A percentile compares a stretch with the other conserved stretches of the same genome.
These are phyloP conservation scores for Gila orcuttii DNA, from an alignment of 2,113 vertebrate genomes.

Conservation along the genomic window DNA sequence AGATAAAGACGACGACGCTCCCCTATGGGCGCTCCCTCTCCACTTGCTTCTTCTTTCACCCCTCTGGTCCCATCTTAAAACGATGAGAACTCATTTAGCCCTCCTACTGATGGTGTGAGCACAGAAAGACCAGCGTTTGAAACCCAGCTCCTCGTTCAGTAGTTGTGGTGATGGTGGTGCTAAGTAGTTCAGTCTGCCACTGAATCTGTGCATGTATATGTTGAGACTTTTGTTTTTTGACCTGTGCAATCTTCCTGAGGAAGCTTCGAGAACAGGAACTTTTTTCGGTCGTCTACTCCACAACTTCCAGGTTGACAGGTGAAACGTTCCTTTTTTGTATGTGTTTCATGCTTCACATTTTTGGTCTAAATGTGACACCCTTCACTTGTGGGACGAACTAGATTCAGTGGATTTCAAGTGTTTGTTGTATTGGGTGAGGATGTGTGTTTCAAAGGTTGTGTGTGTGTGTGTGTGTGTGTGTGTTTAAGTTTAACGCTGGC, in stretches of 20 bases:
- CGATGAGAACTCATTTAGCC: constrained; percentile 38
- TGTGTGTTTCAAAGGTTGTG: neutral
- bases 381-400: constrained; percentile 66
- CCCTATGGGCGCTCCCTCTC: neutral
- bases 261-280: constrained; percentile 47
- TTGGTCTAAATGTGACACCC: constrained; percentile 68
- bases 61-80: constrained; percentile 41
- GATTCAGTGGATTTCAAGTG: constrained; percentile 63
- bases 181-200: constrained; percentile 70
- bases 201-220: constrained; percentile 79
- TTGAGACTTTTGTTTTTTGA: neutral
- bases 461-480: neutral
- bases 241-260: constrained; percentile 18
- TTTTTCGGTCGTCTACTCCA: constrained; percentile 66
- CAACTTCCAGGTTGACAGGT: constrained; percentile 70
- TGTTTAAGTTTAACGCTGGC: constrained; percentile 44
- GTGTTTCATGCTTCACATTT: constrained; percentile 24
- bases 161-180: constrained; percentile 71
- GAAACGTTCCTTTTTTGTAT: constrained; percentile 61
- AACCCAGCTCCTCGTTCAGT: constrained; percentile 48
- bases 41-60: constrained; percentile 28
- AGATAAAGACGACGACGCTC: constrained; percentile 79
- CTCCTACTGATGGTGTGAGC: constrained; percentile 47
- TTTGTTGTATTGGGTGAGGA: constrained; percentile 50
- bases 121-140: constrained; percentile 75